These are phyloP conservation scores for Chrysomela aeneicollis DNA, from an alignment of 2,888 invertebrate genomes.

Conservation along the genomic window DNA sequence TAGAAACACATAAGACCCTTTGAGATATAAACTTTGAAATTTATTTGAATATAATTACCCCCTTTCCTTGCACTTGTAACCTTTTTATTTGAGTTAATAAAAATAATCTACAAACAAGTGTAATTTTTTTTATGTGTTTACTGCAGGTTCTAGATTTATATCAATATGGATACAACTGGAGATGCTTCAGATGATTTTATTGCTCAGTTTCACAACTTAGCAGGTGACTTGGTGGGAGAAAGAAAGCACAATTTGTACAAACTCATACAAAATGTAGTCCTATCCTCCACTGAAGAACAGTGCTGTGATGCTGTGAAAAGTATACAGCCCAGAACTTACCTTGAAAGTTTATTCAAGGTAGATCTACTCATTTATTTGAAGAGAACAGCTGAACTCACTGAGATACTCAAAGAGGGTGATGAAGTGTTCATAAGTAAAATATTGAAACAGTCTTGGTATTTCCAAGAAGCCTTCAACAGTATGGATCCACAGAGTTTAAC, in stretches of 20 bases:
- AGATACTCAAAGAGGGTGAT: slow-evolving; percentile 44
- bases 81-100: no score
- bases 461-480: slow-evolving; percentile 40
- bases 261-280: slow-evolving; percentile 31
- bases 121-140: background rate
- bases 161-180: background rate
- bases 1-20: no score
- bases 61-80: no score
- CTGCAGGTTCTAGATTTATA: background rate
- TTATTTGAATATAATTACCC: no score
- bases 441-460: slow-evolving; percentile 47
- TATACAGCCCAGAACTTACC: slow-evolving; percentile 42
- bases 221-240: slow-evolving; percentile 39
- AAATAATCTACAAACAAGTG: no score
- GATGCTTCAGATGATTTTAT: slow-evolving; percentile 32
- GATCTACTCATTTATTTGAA: slow-evolving; percentile 45
- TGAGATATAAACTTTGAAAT: no score
- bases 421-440: slow-evolving; percentile 44
- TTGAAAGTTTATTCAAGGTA: slow-evolving; percentile 45
- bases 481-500: slow-evolving; percentile 36
- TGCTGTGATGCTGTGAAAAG: slow-evolving; percentile 22
- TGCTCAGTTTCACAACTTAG: slow-evolving; percentile 38
- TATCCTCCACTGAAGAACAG: slow-evolving; percentile 25
- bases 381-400: slow-evolving; percentile 35
- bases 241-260: slow-evolving; percentile 42